Evolutionary conservation across 2,797 vertebrate species (phyloP), one percentile per base, ranked within the genome.

Genomic region (Epinephelus coioides): DNA sequence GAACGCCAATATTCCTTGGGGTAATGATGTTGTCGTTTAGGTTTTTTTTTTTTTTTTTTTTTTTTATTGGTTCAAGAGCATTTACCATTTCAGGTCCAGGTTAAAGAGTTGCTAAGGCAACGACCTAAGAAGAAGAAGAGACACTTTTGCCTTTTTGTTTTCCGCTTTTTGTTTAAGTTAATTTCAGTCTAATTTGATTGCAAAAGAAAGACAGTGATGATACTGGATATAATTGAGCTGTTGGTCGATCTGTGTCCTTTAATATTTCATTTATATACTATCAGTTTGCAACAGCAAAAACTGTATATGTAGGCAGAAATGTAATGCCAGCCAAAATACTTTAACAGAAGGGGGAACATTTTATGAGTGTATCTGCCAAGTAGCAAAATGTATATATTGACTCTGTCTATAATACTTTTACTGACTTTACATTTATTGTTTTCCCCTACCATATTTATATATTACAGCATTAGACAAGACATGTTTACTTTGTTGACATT

Each of bases 1-100:
- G 63, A 82, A 69, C 60, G 51, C 51, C 82, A 89, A 47, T 64
- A 55, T 79, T 71, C 68, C 76, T 69, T 6, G 5, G 21, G 65
- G 67, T 79, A 70, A 81, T 82, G 68, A 57, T 76, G 60, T 56
- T 79, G 63, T 55, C 19, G 10, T 51, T 69, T 57, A 6, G 9
- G 1, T 14, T 9, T 47, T 30, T 30, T 6, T 25, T 25, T 25
- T 25, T 25, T 25, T 25, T 25, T 25, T 4, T 34, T 34, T 69
- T 74, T 68, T 70, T 53, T 56, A 71, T 78, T 57, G 62, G 9
- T 54, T 62, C 23, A 57, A 40, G 47, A 67, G 49, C 27, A 77
- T 81, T 77, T 82, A 38, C 43, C 34, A 43, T 79, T n/a, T 2
- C 21, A 30, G 11, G 50, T 69, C 4, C 13, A 3, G 47, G 49